phyloP scores from a whole-genome alignment of 2,113 vertebrate species.

The Daphoenositta chrysoptera region DNA sequence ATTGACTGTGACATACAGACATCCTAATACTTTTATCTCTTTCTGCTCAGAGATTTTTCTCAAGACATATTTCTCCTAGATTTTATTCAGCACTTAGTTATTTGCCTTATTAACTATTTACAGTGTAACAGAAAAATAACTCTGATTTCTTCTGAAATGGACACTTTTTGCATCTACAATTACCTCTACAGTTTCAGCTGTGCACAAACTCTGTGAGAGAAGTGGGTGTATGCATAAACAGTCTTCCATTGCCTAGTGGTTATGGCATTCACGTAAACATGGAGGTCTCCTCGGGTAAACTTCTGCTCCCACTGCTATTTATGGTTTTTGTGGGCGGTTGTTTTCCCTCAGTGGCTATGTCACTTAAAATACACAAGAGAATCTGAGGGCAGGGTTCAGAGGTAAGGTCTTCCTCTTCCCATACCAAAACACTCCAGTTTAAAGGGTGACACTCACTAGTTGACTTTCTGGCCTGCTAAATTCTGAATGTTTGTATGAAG shows the following conservation, averaged over 20 bases:
- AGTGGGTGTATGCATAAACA: neutral
- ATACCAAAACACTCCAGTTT: neutral
- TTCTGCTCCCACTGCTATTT: neutral
- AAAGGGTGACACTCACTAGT: neutral
- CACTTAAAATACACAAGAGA: neutral
- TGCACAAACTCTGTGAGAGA: neutral
- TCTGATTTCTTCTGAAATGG: neutral
- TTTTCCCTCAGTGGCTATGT: neutral
- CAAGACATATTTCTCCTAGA: neutral
- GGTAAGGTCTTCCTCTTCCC: neutral
- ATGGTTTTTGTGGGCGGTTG: neutral
- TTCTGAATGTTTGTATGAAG: neutral
- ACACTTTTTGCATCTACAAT: neutral
- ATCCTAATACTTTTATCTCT: conserved; percentile 46
- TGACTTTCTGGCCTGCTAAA: neutral
- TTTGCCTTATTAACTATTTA: neutral
- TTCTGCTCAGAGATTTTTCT: neutral
- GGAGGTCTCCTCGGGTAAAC: neutral
- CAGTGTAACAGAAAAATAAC: neutral
- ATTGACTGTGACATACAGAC: conserved; percentile 35
- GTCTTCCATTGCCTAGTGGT: neutral
- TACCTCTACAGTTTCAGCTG: neutral
- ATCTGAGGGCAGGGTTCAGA: neutral
- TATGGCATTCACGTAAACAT: neutral
- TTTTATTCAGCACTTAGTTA: neutral